Conservation (phyloP, 2,888 invertebrate genomes). For the Ophion slaviceki region DNA sequence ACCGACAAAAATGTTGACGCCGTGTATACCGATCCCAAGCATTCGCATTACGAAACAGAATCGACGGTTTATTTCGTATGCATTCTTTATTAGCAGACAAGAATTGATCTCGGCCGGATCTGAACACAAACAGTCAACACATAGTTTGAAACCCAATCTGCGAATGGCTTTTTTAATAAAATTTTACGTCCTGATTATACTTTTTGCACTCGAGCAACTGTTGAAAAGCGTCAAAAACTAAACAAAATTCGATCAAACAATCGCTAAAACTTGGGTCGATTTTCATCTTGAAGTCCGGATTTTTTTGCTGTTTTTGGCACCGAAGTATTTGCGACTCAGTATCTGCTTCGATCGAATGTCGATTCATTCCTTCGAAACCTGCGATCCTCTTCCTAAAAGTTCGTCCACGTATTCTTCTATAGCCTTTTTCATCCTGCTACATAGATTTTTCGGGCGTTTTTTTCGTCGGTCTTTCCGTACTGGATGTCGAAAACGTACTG, state of each 20-base stretch:
- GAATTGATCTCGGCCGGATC: no score
- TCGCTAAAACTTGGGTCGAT: slow-evolving; percentile 52
- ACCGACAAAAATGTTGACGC: no score
- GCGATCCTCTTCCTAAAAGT: slow-evolving; percentile 39
- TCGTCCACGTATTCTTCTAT: slow-evolving; percentile 20
- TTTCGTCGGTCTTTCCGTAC: no score
- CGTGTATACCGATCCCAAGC: no score
- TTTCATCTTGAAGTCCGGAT: slow-evolving; percentile 43
- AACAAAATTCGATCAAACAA: slow-evolving; percentile 41
- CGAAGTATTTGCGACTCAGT: slow-evolving; percentile 48
- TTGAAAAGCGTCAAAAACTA: slow-evolving; percentile 62
- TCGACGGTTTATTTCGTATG: no score
- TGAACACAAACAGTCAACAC: no score
- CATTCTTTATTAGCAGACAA: no score
- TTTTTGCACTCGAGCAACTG: slow-evolving; percentile 60
- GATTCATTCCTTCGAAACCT: slow-evolving; percentile 51
- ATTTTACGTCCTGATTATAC: slow-evolving; percentile 66
- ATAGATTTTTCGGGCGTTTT: no score
- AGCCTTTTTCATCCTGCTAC: slow-evolving; percentile 16
- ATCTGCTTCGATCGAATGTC: slow-evolving; percentile 50
- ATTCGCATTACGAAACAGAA: no score
- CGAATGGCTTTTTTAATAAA: slow-evolving; percentile 63
- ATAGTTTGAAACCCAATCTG: slow-evolving; percentile 67
- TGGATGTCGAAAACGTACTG: no score
- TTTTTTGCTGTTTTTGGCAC: slow-evolving; percentile 50